Percentiles rank a stretch among this genome's conserved stretches.
phyloP scores from a whole-genome alignment of 2,888 invertebrate species.

The Pinctada fucata region DNA sequence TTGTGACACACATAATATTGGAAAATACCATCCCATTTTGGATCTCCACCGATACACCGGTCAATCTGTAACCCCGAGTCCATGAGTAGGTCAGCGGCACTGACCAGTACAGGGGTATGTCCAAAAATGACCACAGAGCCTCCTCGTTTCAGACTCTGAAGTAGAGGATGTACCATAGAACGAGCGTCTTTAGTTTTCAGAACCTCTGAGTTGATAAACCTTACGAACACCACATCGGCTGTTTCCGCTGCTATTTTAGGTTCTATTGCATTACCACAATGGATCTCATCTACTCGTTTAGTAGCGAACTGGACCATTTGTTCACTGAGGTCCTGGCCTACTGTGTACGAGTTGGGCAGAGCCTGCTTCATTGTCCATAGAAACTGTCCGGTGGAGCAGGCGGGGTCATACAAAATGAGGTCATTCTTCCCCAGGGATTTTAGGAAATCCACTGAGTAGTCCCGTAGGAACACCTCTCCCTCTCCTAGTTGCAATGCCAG shows the following conservation, averaged over 20 bases:
- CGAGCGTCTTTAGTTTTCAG: conserved; percentile 51
- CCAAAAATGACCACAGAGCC: conserved; percentile 58
- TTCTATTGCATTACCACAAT: conserved; percentile 55
- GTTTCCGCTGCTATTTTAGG: conserved; percentile 52
- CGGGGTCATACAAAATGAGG: conserved; percentile 54
- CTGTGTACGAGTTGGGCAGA: conserved; percentile 47
- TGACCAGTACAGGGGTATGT: conserved; percentile 58
- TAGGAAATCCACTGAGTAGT: conserved; percentile 51
- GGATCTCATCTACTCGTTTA: conserved; percentile 57
- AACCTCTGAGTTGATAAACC: conserved; percentile 60
- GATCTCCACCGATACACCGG: conserved; percentile 53
- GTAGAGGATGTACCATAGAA: conserved; percentile 49
- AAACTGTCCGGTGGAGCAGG: conserved; percentile 62
- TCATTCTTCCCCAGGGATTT: conserved; percentile 47
- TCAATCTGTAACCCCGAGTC: conserved; percentile 45
- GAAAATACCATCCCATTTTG: conserved; percentile 56
- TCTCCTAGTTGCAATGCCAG: conserved; percentile 49
- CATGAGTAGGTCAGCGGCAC: conserved; percentile 54
- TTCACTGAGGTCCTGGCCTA: conserved; percentile 57
- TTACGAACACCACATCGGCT: conserved; percentile 53
- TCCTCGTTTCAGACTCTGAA: conserved; percentile 50
- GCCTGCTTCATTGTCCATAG: conserved; percentile 55
- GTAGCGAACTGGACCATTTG: conserved; percentile 56
- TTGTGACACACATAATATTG: conserved; percentile 55
- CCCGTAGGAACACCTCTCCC: conserved; percentile 52